Base-by-base conservation (phyloP, 2,888 invertebrate species). In the Andrena chrysosceles region DNA sequence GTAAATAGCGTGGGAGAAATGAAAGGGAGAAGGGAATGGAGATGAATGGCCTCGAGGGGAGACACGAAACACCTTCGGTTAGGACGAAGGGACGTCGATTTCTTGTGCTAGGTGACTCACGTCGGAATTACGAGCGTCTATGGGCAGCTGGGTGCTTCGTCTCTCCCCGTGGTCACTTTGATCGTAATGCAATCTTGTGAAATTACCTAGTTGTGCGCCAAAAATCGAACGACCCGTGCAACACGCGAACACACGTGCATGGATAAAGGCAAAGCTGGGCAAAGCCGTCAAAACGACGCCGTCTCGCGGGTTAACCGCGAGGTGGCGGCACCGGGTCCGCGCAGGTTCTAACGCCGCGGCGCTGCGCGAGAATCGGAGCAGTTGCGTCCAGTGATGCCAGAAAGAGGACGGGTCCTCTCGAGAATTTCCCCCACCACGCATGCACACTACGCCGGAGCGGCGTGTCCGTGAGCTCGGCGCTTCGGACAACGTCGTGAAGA, bases 131-230 rank as follows among this genome's bases (percentile, higher is more conserved):
- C 16, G 2, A 13, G 5, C 31, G 23, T 16, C 8, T 13, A 29
- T 2, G 2, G 16, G 2, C 48, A n/a, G 20, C 6, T 23, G n/a
- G 29, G 23, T 13, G 26, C 10, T 2, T 8, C n/a, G 29, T 35
- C 7, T 48, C 4, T 7, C 2, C 1, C n/a, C 0, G 7, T 3
- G 29, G 42, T 16, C 31, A 13, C 4, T 6, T 2, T 10, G 5
- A 29, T 33, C 0, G 60, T 6, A 35, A 72, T 71, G n/a, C 4
- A 81, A 66, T 67, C 72, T 56, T 23, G 13, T 20, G 52, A 70
- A 81, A 84, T 90, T 91, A 92, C 90, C 92, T 89, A 90, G 88
- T 91, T 91, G 90, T 92, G 89, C 90, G 91, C 89, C 89, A 90
- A 91, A 89, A 91, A 89, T 85, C 84, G 89, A 86, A 88, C 82